A percentile compares a stretch with the other conserved stretches of the same genome.
Conservation (phyloP, 1,140 invertebrate genomes). For the Halictus rubicundus region DNA sequence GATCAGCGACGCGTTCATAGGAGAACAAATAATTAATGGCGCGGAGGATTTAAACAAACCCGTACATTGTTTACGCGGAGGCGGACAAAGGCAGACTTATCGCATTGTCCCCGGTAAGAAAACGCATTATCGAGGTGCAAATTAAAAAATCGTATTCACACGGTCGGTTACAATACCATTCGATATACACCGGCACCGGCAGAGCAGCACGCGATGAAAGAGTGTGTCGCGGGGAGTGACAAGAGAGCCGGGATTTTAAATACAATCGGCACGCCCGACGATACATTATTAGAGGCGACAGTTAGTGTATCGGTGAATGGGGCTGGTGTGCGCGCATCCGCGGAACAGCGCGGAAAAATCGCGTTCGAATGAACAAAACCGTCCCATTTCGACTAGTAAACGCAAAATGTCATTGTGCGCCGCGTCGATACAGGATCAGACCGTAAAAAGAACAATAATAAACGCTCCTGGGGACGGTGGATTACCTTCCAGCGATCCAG, state of each 20-base stretch:
- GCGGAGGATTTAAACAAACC: neutral
- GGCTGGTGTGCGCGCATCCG: neutral
- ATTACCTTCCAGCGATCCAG: constrained; percentile 14
- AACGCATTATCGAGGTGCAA: neutral
- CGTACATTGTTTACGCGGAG: neutral
- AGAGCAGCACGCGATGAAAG: neutral
- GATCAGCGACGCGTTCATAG: neutral
- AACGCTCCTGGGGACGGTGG: neutral
- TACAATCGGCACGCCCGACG: constrained; percentile 9
- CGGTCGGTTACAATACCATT: constrained; percentile 11
- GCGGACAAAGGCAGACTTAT: neutral
- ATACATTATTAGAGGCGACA: constrained; percentile 37
- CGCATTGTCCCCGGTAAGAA: neutral
- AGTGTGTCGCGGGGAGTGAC: neutral
- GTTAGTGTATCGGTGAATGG: constrained; percentile 13
- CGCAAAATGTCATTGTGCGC: constrained; percentile 20
- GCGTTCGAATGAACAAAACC: constrained; percentile 27
- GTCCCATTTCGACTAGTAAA: constrained; percentile 26
- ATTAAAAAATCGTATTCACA: constrained; percentile 20
- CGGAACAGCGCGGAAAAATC: constrained; percentile 6
- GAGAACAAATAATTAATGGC: neutral
- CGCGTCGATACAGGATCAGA: constrained; percentile 13
- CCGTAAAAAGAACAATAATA: constrained; percentile 34
- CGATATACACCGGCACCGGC: neutral
- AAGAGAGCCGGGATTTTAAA: constrained; percentile 16